phyloP scores from a whole-genome alignment of 2,113 vertebrate species.

The Sander vitreus region DNA sequence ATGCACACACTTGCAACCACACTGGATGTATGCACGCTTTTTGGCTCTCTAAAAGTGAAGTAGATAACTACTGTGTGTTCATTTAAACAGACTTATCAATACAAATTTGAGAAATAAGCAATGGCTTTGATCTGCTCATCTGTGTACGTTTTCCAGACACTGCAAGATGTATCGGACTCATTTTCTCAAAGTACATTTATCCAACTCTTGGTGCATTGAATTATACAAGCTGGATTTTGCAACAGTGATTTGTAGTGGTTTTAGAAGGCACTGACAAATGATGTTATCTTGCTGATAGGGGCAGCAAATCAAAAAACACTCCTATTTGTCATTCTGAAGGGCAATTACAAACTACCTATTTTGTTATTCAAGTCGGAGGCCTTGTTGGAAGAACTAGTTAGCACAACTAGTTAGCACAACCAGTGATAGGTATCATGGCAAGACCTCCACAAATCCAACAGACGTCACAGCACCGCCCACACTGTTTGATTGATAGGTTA shows the following conservation, averaged over 20 bases:
- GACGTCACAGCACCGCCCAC: constrained; percentile 15
- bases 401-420: neutral
- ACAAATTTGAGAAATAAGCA: neutral
- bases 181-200: neutral
- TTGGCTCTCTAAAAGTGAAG: neutral
- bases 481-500: constrained; percentile 16
- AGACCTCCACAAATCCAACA: neutral
- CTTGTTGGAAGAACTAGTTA: neutral
- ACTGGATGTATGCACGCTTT: neutral
- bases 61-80: too few species aligned
- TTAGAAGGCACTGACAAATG: too few species aligned
- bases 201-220: neutral
- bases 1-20: constrained; percentile 23
- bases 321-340: neutral
- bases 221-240: neutral
- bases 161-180: neutral
- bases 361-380: neutral
- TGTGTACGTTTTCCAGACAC: neutral
- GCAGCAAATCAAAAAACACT: neutral
- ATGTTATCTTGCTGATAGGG: neutral
- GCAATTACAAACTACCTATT: too few species aligned
- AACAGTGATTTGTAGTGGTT: neutral
- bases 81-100: neutral
- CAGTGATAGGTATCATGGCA: neutral
- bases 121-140: neutral